Evolutionary conservation across 2,113 vertebrate species (phyloP).

Genomic region (Typhlomys cinereus): DNA sequence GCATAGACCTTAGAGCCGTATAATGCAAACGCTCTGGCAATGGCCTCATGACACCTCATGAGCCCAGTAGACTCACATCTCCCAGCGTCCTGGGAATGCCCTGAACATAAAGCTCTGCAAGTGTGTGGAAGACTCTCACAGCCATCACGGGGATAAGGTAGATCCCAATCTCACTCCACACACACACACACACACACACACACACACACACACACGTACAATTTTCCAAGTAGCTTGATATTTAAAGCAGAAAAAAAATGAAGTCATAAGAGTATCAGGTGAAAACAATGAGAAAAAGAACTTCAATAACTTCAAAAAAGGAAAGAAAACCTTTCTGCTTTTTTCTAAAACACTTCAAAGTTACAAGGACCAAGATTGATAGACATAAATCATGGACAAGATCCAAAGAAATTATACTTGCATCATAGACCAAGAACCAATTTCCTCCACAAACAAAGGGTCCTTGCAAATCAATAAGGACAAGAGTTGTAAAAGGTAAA

Average conservation of each 20-base stretch:
- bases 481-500: neutral
- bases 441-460: neutral
- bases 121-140: neutral
- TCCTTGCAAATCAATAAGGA: constrained; percentile 17
- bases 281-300: neutral
- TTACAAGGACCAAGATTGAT: neutral
- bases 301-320: neutral
- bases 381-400: neutral
- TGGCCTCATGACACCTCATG: neutral
- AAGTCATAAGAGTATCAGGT: neutral
- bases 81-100: neutral
- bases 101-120: neutral
- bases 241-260: neutral
- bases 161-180: neutral
- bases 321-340: neutral
- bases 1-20: neutral
- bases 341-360: neutral
- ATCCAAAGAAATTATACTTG: constrained; percentile 9
- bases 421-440: neutral
- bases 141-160: neutral
- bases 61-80: neutral
- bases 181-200: neutral
- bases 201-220: neutral
- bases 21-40: neutral
- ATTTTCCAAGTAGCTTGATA: neutral